These are phyloP conservation scores for Narcine bancroftii DNA, from an alignment of 2,113 vertebrate genomes.

Conservation along the genomic window DNA sequence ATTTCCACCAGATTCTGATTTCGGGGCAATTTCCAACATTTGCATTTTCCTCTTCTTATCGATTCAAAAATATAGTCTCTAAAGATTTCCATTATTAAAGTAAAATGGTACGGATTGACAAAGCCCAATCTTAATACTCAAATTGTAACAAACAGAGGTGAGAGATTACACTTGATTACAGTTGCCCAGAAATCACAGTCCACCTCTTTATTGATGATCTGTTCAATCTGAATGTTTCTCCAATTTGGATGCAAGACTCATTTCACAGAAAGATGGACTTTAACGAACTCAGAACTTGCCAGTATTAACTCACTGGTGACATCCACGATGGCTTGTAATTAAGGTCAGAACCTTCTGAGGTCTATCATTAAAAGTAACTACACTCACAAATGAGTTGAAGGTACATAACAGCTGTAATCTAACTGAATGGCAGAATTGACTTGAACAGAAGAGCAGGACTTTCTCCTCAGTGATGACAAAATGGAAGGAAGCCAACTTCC, in stretches of 20 bases:
- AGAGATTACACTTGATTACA: neutral
- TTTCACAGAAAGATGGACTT: neutral
- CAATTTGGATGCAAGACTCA: neutral
- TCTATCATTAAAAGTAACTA: neutral
- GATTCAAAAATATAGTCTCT: neutral
- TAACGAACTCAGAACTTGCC: neutral
- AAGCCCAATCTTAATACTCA: neutral
- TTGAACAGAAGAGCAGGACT: neutral
- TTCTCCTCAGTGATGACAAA: neutral
- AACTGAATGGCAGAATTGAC: neutral
- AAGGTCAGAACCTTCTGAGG: neutral
- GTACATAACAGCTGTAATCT: neutral
- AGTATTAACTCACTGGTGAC: neutral
- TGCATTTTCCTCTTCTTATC: neutral
- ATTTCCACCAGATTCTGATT: neutral
- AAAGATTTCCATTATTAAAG: neutral
- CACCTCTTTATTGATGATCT: conserved; percentile 1
- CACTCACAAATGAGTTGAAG: neutral
- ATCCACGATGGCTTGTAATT: neutral
- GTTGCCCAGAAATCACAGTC: neutral
- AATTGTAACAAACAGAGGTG: neutral
- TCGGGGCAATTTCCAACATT: neutral
- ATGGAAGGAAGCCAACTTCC: neutral
- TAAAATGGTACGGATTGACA: neutral
- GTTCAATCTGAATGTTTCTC: neutral